Evolutionary conservation across 1,140 invertebrate species (phyloP).

Genomic region (Sminthurides bifidus): DNA sequence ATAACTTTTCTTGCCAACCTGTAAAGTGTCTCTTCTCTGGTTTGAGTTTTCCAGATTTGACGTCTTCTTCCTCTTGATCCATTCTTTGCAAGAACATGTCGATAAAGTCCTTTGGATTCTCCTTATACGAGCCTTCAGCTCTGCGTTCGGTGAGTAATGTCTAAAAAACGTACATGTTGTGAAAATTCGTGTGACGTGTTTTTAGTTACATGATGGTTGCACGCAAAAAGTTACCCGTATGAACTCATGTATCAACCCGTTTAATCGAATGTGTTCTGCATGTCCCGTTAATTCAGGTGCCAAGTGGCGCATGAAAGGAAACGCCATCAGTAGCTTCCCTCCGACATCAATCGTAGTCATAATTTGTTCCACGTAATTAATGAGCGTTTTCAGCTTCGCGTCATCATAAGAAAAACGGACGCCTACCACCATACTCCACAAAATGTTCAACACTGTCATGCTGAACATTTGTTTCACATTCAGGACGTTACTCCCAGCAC

Average conservation of each 20-base stretch:
- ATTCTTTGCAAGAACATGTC: conserved; percentile 38
- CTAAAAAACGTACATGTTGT: conserved; percentile 1
- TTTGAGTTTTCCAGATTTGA: background rate
- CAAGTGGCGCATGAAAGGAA: conserved; percentile 10
- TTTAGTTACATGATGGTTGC: background rate
- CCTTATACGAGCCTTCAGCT: conserved; percentile 20
- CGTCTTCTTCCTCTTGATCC: conserved; percentile 12
- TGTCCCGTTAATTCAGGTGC: conserved; percentile 3
- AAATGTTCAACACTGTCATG: conserved; percentile 56
- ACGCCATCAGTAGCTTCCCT: conserved; percentile 23
- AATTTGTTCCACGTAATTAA: conserved; percentile 2
- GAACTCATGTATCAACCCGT: conserved; percentile 10
- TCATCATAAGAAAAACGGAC: conserved; percentile 42
- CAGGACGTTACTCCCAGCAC: background rate
- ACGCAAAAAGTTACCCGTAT: conserved; percentile 14
- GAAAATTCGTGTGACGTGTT: background rate
- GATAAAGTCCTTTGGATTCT: conserved; percentile 39
- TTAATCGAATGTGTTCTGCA: conserved; percentile 5
- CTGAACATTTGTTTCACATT: conserved; percentile 31
- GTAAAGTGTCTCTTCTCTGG: background rate
- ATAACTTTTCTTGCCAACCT: background rate
- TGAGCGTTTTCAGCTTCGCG: conserved; percentile 18
- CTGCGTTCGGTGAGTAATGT: conserved; percentile 19
- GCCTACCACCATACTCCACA: conserved; percentile 79
- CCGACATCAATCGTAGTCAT: conserved; percentile 10